phyloP scores from a whole-genome alignment of 2,113 vertebrate genomes.

The Protobothrops mucrosquamatus region DNA sequence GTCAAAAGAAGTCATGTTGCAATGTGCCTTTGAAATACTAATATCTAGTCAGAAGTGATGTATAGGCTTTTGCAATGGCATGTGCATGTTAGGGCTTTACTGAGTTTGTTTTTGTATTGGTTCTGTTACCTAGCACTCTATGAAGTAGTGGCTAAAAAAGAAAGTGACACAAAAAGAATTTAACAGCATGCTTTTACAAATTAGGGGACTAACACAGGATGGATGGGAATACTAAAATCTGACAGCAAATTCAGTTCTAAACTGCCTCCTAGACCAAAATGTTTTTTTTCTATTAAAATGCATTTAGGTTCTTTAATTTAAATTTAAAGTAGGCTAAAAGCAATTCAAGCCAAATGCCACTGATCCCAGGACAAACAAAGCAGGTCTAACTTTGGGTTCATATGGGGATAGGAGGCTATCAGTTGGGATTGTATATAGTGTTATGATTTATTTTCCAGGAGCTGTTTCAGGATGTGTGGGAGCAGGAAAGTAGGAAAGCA shows the following conservation, averaged over 20 bases:
- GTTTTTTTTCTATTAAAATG: neutral
- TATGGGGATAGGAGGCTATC: neutral
- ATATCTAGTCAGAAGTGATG: slow-evolving; percentile 52
- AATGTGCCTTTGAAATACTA: slow-evolving; percentile 60
- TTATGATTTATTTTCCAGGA: neutral
- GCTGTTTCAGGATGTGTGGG: neutral
- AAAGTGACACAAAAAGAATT: slow-evolving; percentile 24
- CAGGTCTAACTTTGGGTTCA: neutral
- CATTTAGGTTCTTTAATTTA: neutral
- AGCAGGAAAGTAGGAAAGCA: neutral
- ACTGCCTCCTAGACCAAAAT: neutral
- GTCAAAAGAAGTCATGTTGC: slow-evolving; percentile 43
- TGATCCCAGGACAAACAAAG: neutral
- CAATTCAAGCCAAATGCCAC: neutral
- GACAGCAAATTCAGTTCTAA: neutral
- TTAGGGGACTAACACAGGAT: neutral
- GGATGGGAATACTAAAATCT: slow-evolving; percentile 3
- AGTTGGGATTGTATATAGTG: neutral
- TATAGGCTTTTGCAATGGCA: slow-evolving; percentile 46
- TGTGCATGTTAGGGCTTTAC: slow-evolving; percentile 28
- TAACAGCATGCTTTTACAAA: slow-evolving; percentile 35
- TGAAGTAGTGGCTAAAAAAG: slow-evolving; percentile 20
- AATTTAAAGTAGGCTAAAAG: neutral
- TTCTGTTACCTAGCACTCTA: slow-evolving; percentile 44
- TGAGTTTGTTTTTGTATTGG: slow-evolving; percentile 49